Base-by-base conservation (phyloP, 2,797 vertebrate genomes). In the Tinamus major region DNA sequence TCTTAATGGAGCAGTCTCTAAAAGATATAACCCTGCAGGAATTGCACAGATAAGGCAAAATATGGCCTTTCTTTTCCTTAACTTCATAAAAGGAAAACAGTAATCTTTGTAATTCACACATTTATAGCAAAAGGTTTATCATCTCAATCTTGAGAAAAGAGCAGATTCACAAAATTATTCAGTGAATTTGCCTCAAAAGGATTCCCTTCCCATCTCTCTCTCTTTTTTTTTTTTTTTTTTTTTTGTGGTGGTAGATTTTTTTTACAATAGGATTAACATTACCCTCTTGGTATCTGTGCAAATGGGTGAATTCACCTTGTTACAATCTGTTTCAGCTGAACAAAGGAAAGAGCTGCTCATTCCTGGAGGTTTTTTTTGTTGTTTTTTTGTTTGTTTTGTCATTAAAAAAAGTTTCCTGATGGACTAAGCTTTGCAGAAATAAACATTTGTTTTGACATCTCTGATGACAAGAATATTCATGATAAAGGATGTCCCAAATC, bases 211-310 rank as follows among this genome's bases (percentile, higher is more conserved):
- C 13, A 14, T 51, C 13, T 13, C 6, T 51, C 24, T 51, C 27
- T 51, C 26, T 51, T 51, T 69, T 95, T 90, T 72, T 85, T 91
- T 53, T 76, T 93, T 83, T 95, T 90, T 89, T 18, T 16, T 19
- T 26, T 37, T 63, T 49, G 79, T 79, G 55, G 79, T 79, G 27
- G 49, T 79, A 81, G 85, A 92, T 94, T 93, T 89, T 87, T 95
- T 94, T 93, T 92, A 59, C 92, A 92, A 91, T 86, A 93, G 61
- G 92, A 96, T 96, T 92, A 96, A 78, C n/a, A 10, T 61, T 75
- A 64, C 72, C 44, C 29, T 71, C 31, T 90, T 85, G 80, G 71
- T 78, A 95, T 94, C 79, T 85, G 26, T 77, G 65, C 74, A 94
- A 87, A 85, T 35, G 76, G 33, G 53, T 77, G 70, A 92, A 58